Base-by-base conservation (phyloP, 2,113 vertebrate genomes). In the Porphyrio hochstetteri region DNA sequence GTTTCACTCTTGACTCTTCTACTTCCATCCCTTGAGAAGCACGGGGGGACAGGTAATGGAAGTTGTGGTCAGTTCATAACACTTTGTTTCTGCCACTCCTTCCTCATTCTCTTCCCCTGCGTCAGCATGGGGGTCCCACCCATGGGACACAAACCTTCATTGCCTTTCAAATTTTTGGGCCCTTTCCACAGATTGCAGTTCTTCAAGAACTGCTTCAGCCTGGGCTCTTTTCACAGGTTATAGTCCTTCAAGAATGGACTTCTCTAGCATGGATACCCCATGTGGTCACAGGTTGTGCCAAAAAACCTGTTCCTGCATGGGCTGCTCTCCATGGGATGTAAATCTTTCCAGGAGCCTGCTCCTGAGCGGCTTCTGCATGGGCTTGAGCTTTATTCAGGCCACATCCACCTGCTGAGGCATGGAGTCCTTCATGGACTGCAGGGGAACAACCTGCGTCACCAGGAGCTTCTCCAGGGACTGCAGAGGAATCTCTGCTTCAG, bases 331-430 rank as follows among this genome's bases (percentile, higher is more conserved):
- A 5, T 6, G 19, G 21, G 5, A 35, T 9, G 3, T 4, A 71
- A 4, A 52, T 42, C 3, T 23, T 65, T 42, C n/a, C 50, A 57
- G 35, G 4, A 78, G 11, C 24, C 17, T 52, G 33, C 35, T 78
- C 6, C 33, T 56, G 7, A 0, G 1, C 28, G 10, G 17, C 11
- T 2, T 57, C 5, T 64, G 16, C 17, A 13, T 29, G 35, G 40
- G 14, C 35, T 56, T 13, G 11, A 40, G 10, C 20, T 74, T 50
- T 57, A 31, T 33, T 59, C 27, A 36, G 60, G 78, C 23, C 13
- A 60, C 33, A 36, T 24, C 11, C 12, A 48, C 18, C 48, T 38
- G 21, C 19, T 70, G 5, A 20, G 52, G 10, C 2, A 1, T 42
- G 14, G 33, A 11, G 28, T 71, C 59, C 40, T 50, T 16, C 42